Conservation (phyloP, 2,888 invertebrate species). For the Empis livida region DNA sequence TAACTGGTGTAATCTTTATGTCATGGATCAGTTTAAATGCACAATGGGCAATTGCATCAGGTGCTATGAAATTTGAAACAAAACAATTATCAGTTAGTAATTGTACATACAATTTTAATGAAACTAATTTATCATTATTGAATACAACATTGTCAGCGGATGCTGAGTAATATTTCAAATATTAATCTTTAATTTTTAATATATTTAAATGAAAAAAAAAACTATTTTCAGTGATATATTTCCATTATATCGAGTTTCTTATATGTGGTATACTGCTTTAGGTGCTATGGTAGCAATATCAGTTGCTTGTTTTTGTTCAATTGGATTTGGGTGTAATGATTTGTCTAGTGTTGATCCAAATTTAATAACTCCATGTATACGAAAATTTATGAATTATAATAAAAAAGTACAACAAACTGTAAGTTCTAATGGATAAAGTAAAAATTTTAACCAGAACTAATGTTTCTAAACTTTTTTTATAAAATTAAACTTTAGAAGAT, state of each 20-base stretch:
- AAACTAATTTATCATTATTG: conserved; percentile 14
- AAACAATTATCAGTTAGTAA: conserved; percentile 50
- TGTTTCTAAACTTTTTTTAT: too few species aligned
- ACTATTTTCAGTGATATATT: conserved; percentile 26
- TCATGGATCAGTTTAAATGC: conserved; percentile 49
- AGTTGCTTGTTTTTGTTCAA: conserved; percentile 29
- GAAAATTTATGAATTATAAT: conserved; percentile 18
- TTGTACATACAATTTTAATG: conserved; percentile 48
- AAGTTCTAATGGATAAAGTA: conserved; percentile 6
- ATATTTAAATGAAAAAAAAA: too few species aligned
- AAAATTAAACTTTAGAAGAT: too few species aligned
- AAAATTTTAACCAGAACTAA: too few species aligned
- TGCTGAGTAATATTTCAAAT: conserved; percentile 18
- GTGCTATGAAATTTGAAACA: conserved; percentile 49
- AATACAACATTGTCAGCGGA: conserved; percentile 6
- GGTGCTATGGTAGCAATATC: conserved; percentile 44
- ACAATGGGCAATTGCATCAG: conserved; percentile 47
- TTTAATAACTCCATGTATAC: conserved; percentile 47
- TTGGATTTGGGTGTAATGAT: conserved; percentile 37
- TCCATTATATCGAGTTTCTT: conserved; percentile 55
- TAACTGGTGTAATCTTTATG: conserved; percentile 42
- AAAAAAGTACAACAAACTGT: conserved; percentile 14
- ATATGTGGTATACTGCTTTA: conserved; percentile 64
- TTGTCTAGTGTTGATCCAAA: conserved; percentile 43
- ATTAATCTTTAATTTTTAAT: conserved; percentile 1